Conservation (phyloP, 2,113 vertebrate species). For the Stegastes partitus region DNA sequence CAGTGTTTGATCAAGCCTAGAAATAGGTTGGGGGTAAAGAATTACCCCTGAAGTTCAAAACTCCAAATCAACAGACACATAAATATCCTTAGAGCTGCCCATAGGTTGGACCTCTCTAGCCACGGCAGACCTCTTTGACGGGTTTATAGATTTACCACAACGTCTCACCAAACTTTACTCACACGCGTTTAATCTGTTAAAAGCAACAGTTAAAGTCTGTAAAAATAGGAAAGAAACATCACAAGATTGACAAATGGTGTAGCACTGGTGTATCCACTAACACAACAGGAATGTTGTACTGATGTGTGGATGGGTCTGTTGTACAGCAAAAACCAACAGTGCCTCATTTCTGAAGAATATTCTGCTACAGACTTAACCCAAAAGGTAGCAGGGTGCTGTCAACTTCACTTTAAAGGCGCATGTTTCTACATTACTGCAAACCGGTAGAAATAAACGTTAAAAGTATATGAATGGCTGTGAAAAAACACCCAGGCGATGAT, state of each 20-base stretch:
- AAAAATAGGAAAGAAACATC: neutral
- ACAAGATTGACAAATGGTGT: slow-evolving; percentile 7
- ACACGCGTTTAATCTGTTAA: neutral
- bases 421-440: neutral
- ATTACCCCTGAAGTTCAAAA: neutral
- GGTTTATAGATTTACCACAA: slow-evolving; percentile 6
- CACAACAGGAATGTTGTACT: neutral
- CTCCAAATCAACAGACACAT: neutral
- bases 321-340: neutral
- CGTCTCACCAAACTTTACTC: neutral
- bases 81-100: slow-evolving; percentile 39
- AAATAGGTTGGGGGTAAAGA: slow-evolving; percentile 28
- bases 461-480: neutral
- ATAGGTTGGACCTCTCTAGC: slow-evolving; percentile 37
- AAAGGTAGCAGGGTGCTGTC: too few relatives aligned
- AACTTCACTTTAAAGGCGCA: neutral
- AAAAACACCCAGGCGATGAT: neutral
- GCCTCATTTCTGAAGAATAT: neutral
- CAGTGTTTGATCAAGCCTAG: slow-evolving; percentile 19
- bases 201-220: neutral
- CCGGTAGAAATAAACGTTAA: neutral
- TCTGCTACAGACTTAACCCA: neutral
- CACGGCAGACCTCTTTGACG: neutral
- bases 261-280: neutral
- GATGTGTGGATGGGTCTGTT: neutral